These are phyloP conservation scores for Pitta sordida DNA, from an alignment of 2,113 vertebrate species.

Conservation along the genomic window DNA sequence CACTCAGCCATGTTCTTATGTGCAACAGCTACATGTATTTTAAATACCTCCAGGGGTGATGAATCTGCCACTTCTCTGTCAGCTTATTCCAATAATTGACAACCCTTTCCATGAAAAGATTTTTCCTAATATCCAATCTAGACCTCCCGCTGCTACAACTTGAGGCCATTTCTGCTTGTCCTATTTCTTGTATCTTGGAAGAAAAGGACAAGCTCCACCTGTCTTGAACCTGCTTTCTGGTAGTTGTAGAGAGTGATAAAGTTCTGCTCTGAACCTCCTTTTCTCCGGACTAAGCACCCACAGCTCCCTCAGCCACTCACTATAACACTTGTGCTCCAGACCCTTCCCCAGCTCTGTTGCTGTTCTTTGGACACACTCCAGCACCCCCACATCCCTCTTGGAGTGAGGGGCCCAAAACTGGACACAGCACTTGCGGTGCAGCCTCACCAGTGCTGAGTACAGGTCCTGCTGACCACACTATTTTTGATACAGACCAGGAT, in stretches of 20 bases:
- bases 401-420: neutral
- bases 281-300: neutral
- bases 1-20: neutral
- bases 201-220: neutral
- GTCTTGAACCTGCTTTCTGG: neutral
- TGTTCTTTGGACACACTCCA: neutral
- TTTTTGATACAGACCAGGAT: neutral
- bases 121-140: neutral
- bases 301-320: neutral
- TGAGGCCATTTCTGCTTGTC: neutral
- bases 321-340: neutral
- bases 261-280: neutral
- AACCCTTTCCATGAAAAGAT: neutral
- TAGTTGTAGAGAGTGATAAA: neutral
- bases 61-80: neutral
- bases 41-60: neutral
- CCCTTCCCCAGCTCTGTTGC: neutral
- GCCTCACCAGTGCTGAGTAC: neutral
- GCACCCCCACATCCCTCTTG: neutral
- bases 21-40: neutral
- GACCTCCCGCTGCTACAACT: neutral
- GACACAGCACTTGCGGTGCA: neutral
- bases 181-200: neutral
- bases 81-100: neutral
- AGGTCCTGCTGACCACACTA: neutral